A percentile compares a stretch with the other conserved stretches of the same genome.
Conservation (phyloP, 2,888 invertebrate genomes). For the Pheosia tremula region DNA sequence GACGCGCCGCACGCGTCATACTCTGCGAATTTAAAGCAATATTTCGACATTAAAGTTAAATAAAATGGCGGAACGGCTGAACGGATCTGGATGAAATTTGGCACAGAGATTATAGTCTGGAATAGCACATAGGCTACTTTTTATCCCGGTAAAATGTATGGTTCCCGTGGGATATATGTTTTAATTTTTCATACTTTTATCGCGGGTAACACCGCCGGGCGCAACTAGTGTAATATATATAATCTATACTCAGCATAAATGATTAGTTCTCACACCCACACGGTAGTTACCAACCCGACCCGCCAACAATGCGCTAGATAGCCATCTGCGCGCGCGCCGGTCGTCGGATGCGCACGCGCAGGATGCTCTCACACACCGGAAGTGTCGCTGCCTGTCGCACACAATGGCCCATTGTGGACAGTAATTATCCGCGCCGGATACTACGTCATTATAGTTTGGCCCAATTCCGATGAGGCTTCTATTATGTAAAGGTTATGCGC, state of each 20-base stretch:
- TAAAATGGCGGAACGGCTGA: too few relatives aligned
- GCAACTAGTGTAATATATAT: too few relatives aligned
- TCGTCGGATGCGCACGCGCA: constrained; percentile 52
- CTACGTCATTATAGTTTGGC: constrained; percentile 54
- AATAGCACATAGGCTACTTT: too few relatives aligned
- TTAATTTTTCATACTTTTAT: too few relatives aligned
- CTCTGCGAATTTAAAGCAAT: too few relatives aligned
- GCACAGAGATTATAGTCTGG: too few relatives aligned
- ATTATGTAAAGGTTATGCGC: constrained; percentile 20
- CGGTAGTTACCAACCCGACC: constrained; percentile 6
- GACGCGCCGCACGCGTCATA: too few relatives aligned
- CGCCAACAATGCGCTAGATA: constrained; percentile 39
- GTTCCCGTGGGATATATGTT: too few relatives aligned
- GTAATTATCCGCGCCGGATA: constrained; percentile 63
- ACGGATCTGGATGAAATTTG: too few relatives aligned
- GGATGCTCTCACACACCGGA: constrained; percentile 62
- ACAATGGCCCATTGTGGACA: constrained; percentile 76
- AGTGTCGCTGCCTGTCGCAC: constrained; percentile 59
- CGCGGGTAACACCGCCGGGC: too few relatives aligned
- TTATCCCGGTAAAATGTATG: too few relatives aligned
- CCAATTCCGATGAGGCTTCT: constrained; percentile 35
- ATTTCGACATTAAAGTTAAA: too few relatives aligned
- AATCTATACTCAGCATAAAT: neutral
- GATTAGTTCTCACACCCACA: neutral
- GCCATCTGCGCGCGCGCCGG: constrained; percentile 21